Evolutionary conservation across 2,797 vertebrate species (phyloP).

Genomic region (Melanogrammus aeglefinus): DNA sequence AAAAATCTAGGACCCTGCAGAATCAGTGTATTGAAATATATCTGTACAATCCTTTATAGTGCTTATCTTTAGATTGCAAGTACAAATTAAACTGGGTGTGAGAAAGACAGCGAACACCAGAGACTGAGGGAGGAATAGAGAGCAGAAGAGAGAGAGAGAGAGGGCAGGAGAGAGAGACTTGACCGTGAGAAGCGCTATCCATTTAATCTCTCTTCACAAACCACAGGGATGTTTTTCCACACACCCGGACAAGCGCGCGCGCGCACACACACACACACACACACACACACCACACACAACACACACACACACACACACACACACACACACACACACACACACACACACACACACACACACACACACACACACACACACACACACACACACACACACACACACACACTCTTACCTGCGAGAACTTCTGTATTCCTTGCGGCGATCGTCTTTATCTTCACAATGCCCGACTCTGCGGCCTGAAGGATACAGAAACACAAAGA

Average conservation of each 20-base stretch:
- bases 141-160: background rate
- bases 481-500: conserved; percentile 31
- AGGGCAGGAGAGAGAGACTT: background rate
- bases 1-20: background rate
- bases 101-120: background rate
- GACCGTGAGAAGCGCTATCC: background rate
- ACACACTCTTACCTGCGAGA: conserved; percentile 83
- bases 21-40: background rate
- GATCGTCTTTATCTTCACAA: conserved; percentile 99
- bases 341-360: background rate
- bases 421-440: conserved; percentile 90
- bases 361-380: background rate
- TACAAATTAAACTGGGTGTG: background rate
- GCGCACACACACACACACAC: conserved; percentile 59
- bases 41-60: background rate
- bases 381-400: conserved; percentile 61
- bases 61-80: background rate
- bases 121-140: background rate
- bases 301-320: conserved; percentile 68
- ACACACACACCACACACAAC: conserved; percentile 68
- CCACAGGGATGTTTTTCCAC: background rate
- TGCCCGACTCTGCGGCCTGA: conserved; percentile 97
- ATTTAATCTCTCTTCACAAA: background rate
- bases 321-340: background rate
- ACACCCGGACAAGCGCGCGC: background rate